Evolutionary conservation across 2,888 invertebrate genomes (phyloP), one percentile per base, ranked within the genome.

Genomic region (Opisthograptis luteolata): DNA sequence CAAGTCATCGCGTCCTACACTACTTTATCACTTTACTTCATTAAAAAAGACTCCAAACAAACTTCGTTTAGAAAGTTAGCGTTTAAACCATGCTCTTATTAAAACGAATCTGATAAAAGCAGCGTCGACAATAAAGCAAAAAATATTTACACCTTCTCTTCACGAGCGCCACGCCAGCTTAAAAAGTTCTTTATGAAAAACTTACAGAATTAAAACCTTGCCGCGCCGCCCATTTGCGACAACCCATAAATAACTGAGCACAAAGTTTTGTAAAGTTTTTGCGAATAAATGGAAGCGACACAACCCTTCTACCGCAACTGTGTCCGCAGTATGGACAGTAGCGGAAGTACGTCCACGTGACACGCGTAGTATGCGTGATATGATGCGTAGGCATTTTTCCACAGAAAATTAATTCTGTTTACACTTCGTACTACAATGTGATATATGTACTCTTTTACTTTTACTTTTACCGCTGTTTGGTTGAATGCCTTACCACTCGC

Each of bases 241-340:
- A 43, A 48, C 55, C 48, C 60, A 58, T 65, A 63, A 63, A 65
- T 63, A 65, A 64, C 62, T 61, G 50, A 44, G 57, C 42, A 35
- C 40, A 58, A 65, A 65, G 50, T 64, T 63, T 60, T 24, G 41
- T 51, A 44, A 61, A 65, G 55, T 65, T 65, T 65, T 64, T 62
- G 60, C 62, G 58, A 73, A 70, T 67, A 70, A 70, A 74, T 68
- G 70, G 61, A 68, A 66, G 70, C 58, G 66, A 51, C 53, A 61
- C 62, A 58, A 62, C 62, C 71, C 70, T 66, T 62, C 60, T 55
- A 35, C 24, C 30, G 19, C 14, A 30, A 41, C 13, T 3, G 28
- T 41, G 9, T 0, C 6, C 14, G 7, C 44, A 51, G 50, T 51
- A 51, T 24, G 50, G 50, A 8, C 32, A 43, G 15, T n/a, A 9